Evolutionary conservation across 2,113 vertebrate genomes (phyloP).

Genomic region (human): DNA sequence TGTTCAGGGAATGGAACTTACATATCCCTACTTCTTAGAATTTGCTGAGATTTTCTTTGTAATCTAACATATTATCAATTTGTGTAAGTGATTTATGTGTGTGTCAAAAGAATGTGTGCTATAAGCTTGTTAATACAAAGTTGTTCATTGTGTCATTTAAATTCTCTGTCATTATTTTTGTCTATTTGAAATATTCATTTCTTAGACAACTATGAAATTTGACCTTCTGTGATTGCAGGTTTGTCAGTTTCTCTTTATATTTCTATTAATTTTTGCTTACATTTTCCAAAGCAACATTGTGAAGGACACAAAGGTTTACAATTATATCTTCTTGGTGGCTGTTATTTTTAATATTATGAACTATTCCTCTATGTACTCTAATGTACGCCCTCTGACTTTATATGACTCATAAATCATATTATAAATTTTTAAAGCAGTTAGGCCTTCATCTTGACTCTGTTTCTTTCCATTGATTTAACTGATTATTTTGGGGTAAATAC

Average conservation of each 20-base stretch:
- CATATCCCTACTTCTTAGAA: neutral
- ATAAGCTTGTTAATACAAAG: neutral
- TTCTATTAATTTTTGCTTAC: neutral
- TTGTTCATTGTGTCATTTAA: neutral
- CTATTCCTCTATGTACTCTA: neutral
- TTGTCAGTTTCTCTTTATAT: neutral
- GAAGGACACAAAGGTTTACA: neutral
- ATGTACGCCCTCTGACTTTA: neutral
- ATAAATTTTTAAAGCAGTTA: neutral
- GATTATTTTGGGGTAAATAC: neutral
- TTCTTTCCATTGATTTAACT: neutral
- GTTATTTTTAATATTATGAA: neutral
- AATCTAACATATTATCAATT: neutral
- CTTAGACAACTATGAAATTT: neutral
- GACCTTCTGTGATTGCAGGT: neutral
- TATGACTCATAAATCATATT: neutral
- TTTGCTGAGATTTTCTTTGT: neutral
- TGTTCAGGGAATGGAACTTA: neutral
- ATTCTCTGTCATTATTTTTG: neutral
- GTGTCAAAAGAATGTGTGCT: neutral
- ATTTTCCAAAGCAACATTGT: conserved; percentile 27
- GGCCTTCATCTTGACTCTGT: neutral
- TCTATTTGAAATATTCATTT: neutral
- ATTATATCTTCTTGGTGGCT: neutral
- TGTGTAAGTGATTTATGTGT: neutral